Conservation (phyloP, 2,888 invertebrate species). For the Nomada ferruginata region DNA sequence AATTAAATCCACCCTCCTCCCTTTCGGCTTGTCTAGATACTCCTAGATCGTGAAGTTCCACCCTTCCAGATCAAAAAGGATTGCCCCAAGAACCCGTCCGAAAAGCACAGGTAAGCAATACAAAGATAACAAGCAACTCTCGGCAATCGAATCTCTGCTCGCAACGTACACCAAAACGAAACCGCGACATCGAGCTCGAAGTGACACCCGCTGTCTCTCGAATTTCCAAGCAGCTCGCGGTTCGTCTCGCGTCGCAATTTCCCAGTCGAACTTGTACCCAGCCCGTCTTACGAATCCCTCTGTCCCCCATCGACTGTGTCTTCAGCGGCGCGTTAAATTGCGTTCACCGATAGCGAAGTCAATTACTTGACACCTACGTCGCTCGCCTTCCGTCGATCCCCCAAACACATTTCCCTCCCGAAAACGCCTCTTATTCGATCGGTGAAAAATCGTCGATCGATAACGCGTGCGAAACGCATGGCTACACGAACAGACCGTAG, state of each 20-base stretch:
- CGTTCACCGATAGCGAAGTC: conserved; percentile 50
- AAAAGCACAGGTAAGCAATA: no score
- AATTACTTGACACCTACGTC: conserved; percentile 53
- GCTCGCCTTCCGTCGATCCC: conserved; percentile 30
- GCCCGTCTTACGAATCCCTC: conserved; percentile 40
- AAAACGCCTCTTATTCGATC: not conserved
- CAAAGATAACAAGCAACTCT: conserved; percentile 6
- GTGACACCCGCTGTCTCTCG: not conserved
- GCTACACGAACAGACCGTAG: conserved; percentile 16
- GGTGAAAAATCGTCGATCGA: not conserved
- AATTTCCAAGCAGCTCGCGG: conserved; percentile 23
- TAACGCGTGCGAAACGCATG: not conserved
- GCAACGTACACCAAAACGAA: not conserved
- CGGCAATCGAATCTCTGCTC: not conserved
- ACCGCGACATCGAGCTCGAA: not conserved
- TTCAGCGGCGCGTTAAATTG: conserved; percentile 50
- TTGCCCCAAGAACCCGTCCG: no score
- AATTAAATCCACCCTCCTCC: no score
- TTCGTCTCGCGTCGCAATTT: conserved; percentile 35
- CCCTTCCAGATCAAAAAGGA: no score
- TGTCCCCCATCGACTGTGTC: conserved; percentile 41
- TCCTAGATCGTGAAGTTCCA: no score
- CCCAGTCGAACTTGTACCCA: conserved; percentile 31
- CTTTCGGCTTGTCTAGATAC: no score
- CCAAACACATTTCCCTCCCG: not conserved